phyloP scores from a whole-genome alignment of 2,888 invertebrate genomes.

The Octodonta nipae region DNA sequence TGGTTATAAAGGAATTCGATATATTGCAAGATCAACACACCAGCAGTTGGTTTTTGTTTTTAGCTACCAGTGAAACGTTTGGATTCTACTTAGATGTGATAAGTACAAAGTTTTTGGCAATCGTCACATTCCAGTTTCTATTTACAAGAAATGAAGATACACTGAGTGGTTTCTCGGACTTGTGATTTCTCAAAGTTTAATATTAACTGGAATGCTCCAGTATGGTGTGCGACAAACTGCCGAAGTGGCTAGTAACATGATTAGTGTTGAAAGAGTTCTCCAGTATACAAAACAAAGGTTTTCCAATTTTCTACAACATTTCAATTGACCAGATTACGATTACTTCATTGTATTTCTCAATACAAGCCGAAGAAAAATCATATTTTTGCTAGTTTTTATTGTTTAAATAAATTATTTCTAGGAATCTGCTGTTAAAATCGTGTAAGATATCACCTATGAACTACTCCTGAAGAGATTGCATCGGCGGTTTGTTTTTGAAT shows the following conservation, averaged over 20 bases:
- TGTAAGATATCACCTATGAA: no score
- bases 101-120: constrained; percentile 44
- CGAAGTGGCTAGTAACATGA: constrained; percentile 65
- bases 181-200: constrained; percentile 58
- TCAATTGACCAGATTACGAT: no score
- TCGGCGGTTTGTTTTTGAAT: no score
- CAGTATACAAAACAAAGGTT: constrained; percentile 70
- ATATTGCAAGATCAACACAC: constrained; percentile 56
- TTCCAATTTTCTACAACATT: no score
- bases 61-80: constrained; percentile 49
- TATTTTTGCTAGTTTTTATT: no score
- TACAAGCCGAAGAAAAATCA: no score
- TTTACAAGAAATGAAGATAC: constrained; percentile 39
- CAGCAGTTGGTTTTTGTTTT: constrained; percentile 46
- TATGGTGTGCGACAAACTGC: constrained; percentile 68
- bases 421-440: no score
- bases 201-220: constrained; percentile 68
- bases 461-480: no score
- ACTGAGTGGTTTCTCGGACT: constrained; percentile 55
- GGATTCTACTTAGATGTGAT: constrained; percentile 53
- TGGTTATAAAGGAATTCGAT: constrained; percentile 65
- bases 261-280: constrained; percentile 66
- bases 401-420: no score
- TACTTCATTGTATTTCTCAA: no score
- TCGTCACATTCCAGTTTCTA: constrained; percentile 52